Evolutionary conservation across 1,140 invertebrate genomes (phyloP), one percentile per base, ranked within the genome.

Genomic region (Nasonia longicornis): DNA sequence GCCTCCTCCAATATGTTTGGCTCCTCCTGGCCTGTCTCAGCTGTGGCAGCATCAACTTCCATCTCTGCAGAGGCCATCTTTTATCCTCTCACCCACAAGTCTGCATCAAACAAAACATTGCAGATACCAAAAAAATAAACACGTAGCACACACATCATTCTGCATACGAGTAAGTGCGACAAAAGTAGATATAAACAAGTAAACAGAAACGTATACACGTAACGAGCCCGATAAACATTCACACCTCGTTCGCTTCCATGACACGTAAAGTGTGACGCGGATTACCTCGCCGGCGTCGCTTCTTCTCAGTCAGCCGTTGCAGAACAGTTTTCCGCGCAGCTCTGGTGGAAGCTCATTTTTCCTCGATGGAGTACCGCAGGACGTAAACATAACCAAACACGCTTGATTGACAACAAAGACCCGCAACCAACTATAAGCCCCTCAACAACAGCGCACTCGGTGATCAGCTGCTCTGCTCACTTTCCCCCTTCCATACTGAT

Each of bases 371-470:
- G 14, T 31, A 35, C 22, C 14, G 6, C 22, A 63, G 42, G 38
- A 74, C n/a, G 76, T 82, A 82, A 82, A 82, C 80, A 82, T 82
- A 82, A 82, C 80, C 80, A 79, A 80, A 75, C 52, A 26, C 20
- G 52, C 31, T 77, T 77, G 48, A 81, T 76, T 80, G 74, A 80
- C 52, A 74, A 80, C 70, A 58, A 71, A 66, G 31, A 42, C 58
- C 48, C 10, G 22, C 26, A 78, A 48, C 58, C 48, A 3, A 67
- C 64, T 26, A 66, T 26, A 66, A n/a, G 63, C 3, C 2, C 7
- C 63, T 64, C 63, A 52, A 52, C 48, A 14, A 52, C 38, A 42
- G 35, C 35, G 7, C 3, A 4, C 26, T 20, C 12, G 58, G 12
- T 64, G 16, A 29, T 77, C 31, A 45, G 10, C 63, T 67, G 14